Percentiles rank a stretch among this genome's conserved stretches.
These are phyloP conservation scores for Gastrophysa polygoni DNA, from an alignment of 2,888 invertebrate species.

Conservation along the genomic window DNA sequence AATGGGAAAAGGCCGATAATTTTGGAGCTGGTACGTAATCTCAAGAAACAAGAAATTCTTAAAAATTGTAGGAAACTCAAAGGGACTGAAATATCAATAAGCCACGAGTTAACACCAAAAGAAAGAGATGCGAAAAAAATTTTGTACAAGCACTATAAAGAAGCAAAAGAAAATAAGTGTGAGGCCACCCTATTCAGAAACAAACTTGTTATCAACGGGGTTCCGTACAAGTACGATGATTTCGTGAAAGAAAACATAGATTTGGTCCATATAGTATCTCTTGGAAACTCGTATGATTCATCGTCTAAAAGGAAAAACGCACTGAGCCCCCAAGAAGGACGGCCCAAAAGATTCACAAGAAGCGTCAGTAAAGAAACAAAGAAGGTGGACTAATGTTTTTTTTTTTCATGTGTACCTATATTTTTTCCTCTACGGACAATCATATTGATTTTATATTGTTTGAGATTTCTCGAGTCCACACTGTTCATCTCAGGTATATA, in stretches of 20 bases:
- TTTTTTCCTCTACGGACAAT: too few relatives aligned
- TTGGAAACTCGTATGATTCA: not conserved
- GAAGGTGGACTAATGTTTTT: not conserved
- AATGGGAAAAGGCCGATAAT: not conserved
- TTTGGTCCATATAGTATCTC: too few relatives aligned
- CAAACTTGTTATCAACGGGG: not conserved
- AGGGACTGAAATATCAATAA: not conserved
- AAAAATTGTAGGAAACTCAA: not conserved
- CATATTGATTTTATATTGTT: too few relatives aligned
- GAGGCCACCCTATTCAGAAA: slow-evolving; percentile 1
- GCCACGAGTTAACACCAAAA: not conserved
- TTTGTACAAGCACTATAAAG: not conserved
- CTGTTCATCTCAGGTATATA: too few relatives aligned
- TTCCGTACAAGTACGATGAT: slow-evolving; percentile 5
- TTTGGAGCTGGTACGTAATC: not conserved
- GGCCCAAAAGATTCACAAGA: not conserved
- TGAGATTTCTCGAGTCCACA: too few relatives aligned
- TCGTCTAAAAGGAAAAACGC: not conserved
- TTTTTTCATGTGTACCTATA: too few relatives aligned
- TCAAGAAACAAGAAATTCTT: slow-evolving; percentile 4
- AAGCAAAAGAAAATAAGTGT: not conserved
- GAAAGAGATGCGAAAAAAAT: not conserved
- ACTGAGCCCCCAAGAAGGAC: not conserved
- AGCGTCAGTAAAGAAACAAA: not conserved
- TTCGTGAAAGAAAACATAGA: not conserved